A percentile compares a stretch with the other conserved stretches of the same genome.
Evolutionary conservation across 2,113 vertebrate genomes (phyloP).

Genomic region (Pedetes capensis): DNA sequence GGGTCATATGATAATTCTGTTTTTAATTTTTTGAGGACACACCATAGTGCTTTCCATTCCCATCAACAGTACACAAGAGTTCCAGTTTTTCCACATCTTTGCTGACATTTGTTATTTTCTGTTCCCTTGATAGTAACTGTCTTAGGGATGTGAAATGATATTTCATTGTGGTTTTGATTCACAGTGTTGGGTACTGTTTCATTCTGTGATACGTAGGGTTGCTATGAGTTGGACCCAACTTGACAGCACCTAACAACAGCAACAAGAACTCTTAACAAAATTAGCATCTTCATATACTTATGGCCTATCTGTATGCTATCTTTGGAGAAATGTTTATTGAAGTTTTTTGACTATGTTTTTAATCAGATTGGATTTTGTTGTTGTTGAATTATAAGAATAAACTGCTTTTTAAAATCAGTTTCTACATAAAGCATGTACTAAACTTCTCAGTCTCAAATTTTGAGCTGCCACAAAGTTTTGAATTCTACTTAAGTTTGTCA

Average conservation of each 20-base stretch:
- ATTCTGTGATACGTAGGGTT: too few relatives aligned
- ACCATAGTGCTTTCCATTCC: background rate
- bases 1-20: background rate
- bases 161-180: background rate
- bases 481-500: background rate
- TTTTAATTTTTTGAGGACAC: background rate
- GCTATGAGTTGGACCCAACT: too few relatives aligned
- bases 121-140: background rate
- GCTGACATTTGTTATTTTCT: background rate
- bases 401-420: background rate
- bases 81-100: background rate
- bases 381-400: background rate
- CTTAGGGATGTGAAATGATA: background rate
- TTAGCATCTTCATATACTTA: background rate
- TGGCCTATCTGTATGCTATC: background rate
- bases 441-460: slow-evolving; percentile 7
- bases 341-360: background rate
- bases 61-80: too few relatives aligned
- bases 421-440: background rate
- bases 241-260: too few relatives aligned
- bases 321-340: background rate
- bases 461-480: background rate
- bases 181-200: background rate
- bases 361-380: background rate
- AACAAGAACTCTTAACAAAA: too few relatives aligned